Percentiles rank a stretch among this genome's conserved stretches.
Conservation (phyloP, 1,140 invertebrate genomes). For the Drosophila asahinai region DNA sequence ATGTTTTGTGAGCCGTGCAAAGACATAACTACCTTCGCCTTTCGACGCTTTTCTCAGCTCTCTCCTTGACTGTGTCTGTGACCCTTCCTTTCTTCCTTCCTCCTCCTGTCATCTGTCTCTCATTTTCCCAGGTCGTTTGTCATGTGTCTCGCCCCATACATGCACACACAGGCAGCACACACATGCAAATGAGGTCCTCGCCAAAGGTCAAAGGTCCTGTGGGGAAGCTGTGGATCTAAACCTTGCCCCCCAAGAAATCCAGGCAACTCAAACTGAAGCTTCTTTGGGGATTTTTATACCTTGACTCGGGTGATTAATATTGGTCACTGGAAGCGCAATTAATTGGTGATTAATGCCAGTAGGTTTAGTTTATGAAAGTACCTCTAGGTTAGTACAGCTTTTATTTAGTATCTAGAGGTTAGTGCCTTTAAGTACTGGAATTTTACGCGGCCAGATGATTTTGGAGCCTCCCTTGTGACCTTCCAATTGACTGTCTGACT, state of each 20-base stretch:
- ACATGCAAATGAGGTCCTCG: slow-evolving; percentile 40
- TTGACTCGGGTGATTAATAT: background rate
- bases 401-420: too few relatives aligned
- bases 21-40: slow-evolving; percentile 22
- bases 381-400: too few relatives aligned
- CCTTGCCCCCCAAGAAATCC: background rate
- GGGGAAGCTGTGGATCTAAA: background rate
- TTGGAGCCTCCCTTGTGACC: too few relatives aligned
- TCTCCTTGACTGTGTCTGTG: background rate
- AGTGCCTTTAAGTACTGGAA: too few relatives aligned
- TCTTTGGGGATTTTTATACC: background rate
- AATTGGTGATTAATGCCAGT: too few relatives aligned
- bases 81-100: background rate
- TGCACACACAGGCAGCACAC: background rate
- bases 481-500: too few relatives aligned
- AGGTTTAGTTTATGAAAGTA: too few relatives aligned
- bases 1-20: slow-evolving; percentile 34
- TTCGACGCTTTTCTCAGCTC: background rate
- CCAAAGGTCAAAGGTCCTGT: slow-evolving; percentile 37
- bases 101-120: slow-evolving; percentile 14
- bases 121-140: slow-evolving; percentile 39
- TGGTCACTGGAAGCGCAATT: too few relatives aligned
- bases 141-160: slow-evolving; percentile 14
- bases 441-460: too few relatives aligned
- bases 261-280: background rate